Conservation (phyloP, 2,888 invertebrate genomes). For the Dendrolimus pini region DNA sequence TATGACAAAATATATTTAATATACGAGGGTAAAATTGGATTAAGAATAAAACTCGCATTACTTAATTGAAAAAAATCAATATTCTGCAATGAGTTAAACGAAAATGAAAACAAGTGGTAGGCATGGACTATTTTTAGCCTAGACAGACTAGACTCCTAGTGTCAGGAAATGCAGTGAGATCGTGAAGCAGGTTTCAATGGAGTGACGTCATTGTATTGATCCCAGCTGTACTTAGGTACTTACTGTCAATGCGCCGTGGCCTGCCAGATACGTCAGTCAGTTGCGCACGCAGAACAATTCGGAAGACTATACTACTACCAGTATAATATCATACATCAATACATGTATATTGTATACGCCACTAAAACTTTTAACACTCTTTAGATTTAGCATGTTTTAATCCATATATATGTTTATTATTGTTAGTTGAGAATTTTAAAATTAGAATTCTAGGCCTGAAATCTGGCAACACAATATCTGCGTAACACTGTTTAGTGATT, state of each 20-base stretch:
- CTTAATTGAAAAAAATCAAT: no score
- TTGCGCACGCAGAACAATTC: conserved; percentile 32
- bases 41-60: no score
- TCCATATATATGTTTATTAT: no score
- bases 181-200: conserved; percentile 40
- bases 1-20: no score
- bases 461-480: conserved; percentile 31
- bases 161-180: conserved; percentile 29
- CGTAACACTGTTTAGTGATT: conserved; percentile 56
- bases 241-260: conserved; percentile 36
- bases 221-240: conserved; percentile 22
- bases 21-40: no score
- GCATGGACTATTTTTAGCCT: background rate
- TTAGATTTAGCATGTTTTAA: no score
- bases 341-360: no score
- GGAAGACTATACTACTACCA: background rate
- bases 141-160: background rate
- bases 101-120: background rate
- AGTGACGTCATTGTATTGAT: conserved; percentile 70
- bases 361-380: no score
- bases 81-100: background rate
- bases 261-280: conserved; percentile 21
- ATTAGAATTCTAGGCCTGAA: no score
- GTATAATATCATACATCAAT: no score
- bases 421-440: no score